These are phyloP conservation scores for Apis florea DNA, from an alignment of 1,140 invertebrate species.

Conservation along the genomic window DNA sequence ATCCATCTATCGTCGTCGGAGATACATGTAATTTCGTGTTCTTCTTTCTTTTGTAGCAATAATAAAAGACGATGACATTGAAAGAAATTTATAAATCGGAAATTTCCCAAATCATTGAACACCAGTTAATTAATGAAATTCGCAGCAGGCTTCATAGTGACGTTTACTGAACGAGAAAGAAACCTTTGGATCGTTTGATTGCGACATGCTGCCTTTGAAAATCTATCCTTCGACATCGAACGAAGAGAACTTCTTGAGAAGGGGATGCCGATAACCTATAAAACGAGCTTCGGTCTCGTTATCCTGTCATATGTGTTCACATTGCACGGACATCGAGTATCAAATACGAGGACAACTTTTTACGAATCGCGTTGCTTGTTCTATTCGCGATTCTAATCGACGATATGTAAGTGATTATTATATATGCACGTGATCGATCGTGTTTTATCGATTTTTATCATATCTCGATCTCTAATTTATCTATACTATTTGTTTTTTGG, in stretches of 20 bases:
- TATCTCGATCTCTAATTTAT: neutral
- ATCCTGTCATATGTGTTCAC: constrained; percentile 11
- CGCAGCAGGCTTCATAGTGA: constrained; percentile 5
- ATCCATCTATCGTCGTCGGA: constrained; percentile 64
- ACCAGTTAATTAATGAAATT: constrained; percentile 20
- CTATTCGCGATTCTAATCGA: neutral
- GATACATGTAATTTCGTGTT: constrained; percentile 68
- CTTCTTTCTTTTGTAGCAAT: constrained; percentile 71
- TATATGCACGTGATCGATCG: neutral
- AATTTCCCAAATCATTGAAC: neutral
- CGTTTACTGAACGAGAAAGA: neutral
- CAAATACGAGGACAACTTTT: too few species aligned
- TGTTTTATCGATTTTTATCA: neutral
- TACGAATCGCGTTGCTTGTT: neutral
- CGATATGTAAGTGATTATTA: constrained; percentile 18
- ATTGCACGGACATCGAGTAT: neutral
- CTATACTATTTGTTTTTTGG: neutral
- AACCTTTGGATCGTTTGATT: constrained; percentile 13
- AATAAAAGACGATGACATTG: constrained; percentile 55
- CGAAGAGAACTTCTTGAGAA: too few species aligned
- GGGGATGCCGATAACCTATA: constrained; percentile 42
- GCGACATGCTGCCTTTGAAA: neutral
- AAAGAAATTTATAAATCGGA: neutral
- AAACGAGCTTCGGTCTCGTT: constrained; percentile 18
- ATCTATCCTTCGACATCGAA: too few species aligned